Conservation (phyloP, 2,797 vertebrate genomes). For the Odontamblyopus rebecca region DNA sequence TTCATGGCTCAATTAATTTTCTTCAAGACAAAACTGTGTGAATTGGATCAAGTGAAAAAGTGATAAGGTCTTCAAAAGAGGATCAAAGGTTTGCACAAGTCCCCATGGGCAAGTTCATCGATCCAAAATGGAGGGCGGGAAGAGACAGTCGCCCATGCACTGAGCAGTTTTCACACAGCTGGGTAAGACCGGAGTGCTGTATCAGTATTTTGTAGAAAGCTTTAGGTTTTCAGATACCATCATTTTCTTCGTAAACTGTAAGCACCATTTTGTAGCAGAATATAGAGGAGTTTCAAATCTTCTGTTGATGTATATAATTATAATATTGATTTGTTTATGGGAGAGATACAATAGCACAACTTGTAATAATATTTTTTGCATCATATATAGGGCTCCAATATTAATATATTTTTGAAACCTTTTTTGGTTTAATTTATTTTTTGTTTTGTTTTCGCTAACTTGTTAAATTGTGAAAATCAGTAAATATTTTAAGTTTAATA, state of each 20-base stretch:
- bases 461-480: too few species aligned
- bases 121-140: constrained; percentile 55
- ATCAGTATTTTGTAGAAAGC: background rate
- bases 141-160: constrained; percentile 38
- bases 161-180: constrained; percentile 37
- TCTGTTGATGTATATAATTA: too few species aligned
- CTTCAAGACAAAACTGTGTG: constrained; percentile 46
- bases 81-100: constrained; percentile 59
- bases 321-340: too few species aligned
- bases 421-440: too few species aligned
- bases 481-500: background rate
- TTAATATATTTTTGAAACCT: too few species aligned
- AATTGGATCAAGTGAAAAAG: constrained; percentile 47
- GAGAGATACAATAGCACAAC: background rate
- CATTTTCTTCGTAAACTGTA: background rate
- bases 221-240: background rate
- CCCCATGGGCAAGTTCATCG: constrained; percentile 59
- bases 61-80: constrained; percentile 57
- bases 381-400: too few species aligned
- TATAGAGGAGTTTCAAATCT: too few species aligned
- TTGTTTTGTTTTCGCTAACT: too few species aligned
- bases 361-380: background rate
- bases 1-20: constrained; percentile 41
- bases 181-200: constrained; percentile 8
- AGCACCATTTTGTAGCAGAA: background rate